Percentiles rank a stretch among this genome's conserved stretches.
These are phyloP conservation scores for Ischnura elegans DNA, from an alignment of 2,888 invertebrate species.

Conservation along the genomic window DNA sequence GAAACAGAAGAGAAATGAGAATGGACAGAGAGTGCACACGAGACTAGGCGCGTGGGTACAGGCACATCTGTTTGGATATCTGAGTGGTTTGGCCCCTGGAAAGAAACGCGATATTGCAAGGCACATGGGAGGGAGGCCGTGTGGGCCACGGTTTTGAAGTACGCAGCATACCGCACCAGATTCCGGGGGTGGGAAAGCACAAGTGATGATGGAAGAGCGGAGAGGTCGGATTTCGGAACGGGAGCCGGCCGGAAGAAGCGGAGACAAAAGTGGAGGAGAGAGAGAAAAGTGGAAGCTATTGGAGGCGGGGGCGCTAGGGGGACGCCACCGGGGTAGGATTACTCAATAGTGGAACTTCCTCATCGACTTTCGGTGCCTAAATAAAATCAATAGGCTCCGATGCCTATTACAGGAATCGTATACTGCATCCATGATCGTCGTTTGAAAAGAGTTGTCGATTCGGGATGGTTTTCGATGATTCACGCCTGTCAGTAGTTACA, in stretches of 20 bases:
- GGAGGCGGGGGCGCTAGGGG: not conserved
- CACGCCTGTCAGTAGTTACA: too few species aligned
- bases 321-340: not conserved
- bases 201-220: not conserved
- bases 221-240: not conserved
- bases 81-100: slow-evolving; percentile 9
- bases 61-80: slow-evolving; percentile 25
- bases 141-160: not conserved
- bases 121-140: not conserved
- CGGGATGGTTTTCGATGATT: too few species aligned
- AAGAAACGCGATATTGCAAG: slow-evolving; percentile 19
- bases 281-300: not conserved
- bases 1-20: not conserved
- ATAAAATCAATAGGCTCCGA: too few species aligned
- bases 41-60: not conserved
- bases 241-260: not conserved
- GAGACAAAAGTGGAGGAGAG: slow-evolving; percentile 6
- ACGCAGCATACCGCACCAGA: not conserved
- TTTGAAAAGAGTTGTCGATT: too few species aligned
- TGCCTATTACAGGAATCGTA: too few species aligned
- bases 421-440: too few species aligned
- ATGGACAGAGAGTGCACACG: not conserved
- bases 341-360: too few species aligned
- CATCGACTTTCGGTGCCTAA: too few species aligned
- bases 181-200: not conserved